Base-by-base conservation (phyloP, 2,888 invertebrate genomes). In the Cephus runcator region DNA sequence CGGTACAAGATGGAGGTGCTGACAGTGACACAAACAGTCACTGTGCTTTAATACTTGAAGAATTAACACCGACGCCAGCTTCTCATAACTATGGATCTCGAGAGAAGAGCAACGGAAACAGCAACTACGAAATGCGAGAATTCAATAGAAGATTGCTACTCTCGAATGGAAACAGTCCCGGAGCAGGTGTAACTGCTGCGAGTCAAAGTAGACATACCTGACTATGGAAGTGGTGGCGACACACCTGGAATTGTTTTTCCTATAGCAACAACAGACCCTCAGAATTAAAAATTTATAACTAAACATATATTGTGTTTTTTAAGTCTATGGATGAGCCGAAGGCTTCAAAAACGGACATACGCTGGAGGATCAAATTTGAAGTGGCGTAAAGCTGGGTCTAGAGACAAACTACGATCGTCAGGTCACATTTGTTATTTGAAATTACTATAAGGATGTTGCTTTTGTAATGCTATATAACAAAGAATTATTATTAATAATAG, bases 61-160 rank as follows among this genome's bases (percentile, higher is more conserved):
- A 93, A 75, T 92, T 92, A 68, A 91, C 90, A 73, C 90, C 90
- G 4, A 89, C 89, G 4, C 87, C 89, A 78, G 86, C 86, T 76
- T 86, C 86, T 77, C 83, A 89, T 83, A 84, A 88, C 84, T 85
- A 91, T 77, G 81, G 81, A 73, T 86, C 86, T 34, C 90, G 92
- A 68, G 94, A 94, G 81, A 95, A 94, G 90, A 94, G 94, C 80
- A 95, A 95, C 91, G 95, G 95, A 76, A 96, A 96, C 92, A 96
- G 96, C 91, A 96, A 95, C 89, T 96, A 96, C 92, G 96, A 96
- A 91, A 94, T 96, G 94, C 94, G 95, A 75, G 96, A 96, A 92
- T 93, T 96, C 87, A 95, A 93, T 79, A 84, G 90, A 75, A 85
- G 90, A 80, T 82, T 92, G 83, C 83, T 91, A 82, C 83, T 90